Conservation (phyloP, 2,113 vertebrate genomes). For the Hystrix brachyura region DNA sequence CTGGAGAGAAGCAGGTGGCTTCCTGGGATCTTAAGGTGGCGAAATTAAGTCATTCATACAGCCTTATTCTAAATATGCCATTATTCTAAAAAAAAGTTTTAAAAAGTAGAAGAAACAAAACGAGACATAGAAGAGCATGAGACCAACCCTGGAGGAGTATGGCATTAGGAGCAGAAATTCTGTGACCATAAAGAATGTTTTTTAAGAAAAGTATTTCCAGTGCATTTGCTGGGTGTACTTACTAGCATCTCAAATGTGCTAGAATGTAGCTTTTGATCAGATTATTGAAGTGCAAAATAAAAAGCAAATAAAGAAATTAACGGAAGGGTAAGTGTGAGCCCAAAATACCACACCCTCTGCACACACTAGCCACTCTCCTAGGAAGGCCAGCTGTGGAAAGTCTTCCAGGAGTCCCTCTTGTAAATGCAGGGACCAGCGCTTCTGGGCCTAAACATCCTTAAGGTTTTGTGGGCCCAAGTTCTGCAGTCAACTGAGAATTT, state of each 20-base stretch:
- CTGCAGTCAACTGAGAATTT: not conserved
- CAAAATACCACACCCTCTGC: not conserved
- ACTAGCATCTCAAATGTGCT: not conserved
- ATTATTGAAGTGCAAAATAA: not conserved
- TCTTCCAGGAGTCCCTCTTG: not conserved
- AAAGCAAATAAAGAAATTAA: not conserved
- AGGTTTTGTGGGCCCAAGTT: not conserved
- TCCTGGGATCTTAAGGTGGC: not conserved
- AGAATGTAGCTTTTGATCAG: not conserved
- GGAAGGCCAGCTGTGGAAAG: not conserved
- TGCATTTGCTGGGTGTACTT: not conserved
- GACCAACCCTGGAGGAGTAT: not conserved
- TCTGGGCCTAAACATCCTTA: rapidly evolving
- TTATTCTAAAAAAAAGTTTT: not conserved
- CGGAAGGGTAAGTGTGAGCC: not conserved
- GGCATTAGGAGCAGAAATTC: not conserved
- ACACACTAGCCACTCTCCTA: not conserved
- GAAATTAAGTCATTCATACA: not conserved
- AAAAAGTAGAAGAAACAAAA: not conserved
- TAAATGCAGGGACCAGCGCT: not conserved
- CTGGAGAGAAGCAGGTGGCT: not conserved
- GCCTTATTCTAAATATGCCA: not conserved
- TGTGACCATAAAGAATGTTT: not conserved
- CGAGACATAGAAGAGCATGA: not conserved
- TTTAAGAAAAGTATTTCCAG: not conserved